Conservation (phyloP, 2,797 vertebrate genomes). For the Hyperoplus lanceolatus region DNA sequence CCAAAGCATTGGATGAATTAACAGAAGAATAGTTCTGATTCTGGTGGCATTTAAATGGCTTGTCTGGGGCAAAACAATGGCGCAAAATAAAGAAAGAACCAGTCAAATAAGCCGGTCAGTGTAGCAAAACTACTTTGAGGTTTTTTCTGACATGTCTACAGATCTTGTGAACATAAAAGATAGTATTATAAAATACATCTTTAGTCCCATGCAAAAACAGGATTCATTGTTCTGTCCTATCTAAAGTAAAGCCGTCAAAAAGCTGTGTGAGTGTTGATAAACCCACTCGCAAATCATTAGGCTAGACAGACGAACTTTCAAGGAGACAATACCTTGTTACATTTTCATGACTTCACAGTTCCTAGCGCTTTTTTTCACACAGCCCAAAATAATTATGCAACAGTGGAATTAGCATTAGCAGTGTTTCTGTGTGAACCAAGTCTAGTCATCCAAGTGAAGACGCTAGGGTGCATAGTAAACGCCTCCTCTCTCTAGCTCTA, state of each 20-base stretch:
- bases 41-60: conserved; percentile 16
- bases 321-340: conserved; percentile 18
- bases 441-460: conserved; percentile 49
- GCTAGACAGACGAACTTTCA: conserved; percentile 1
- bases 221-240: background rate
- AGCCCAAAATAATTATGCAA: conserved; percentile 52
- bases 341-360: conserved; percentile 33
- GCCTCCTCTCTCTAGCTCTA: conserved; percentile 11
- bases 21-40: conserved; percentile 16
- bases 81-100: conserved; percentile 2
- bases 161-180: background rate
- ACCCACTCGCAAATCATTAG: conserved; percentile 12
- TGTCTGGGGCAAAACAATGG: background rate
- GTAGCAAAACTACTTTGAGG: background rate
- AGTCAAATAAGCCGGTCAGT: background rate
- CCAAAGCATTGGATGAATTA: conserved; percentile 7
- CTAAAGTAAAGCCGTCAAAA: conserved; percentile 10
- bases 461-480: conserved; percentile 11
- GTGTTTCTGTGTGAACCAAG: conserved; percentile 43
- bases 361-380: conserved; percentile 55
- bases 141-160: conserved; percentile 4
- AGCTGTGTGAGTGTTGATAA: background rate
- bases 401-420: conserved; percentile 59
- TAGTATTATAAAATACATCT: background rate
- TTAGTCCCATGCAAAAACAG: background rate